These are phyloP conservation scores for Pentalonia nigronervosa DNA, from an alignment of 1,140 invertebrate species.

Conservation along the genomic window DNA sequence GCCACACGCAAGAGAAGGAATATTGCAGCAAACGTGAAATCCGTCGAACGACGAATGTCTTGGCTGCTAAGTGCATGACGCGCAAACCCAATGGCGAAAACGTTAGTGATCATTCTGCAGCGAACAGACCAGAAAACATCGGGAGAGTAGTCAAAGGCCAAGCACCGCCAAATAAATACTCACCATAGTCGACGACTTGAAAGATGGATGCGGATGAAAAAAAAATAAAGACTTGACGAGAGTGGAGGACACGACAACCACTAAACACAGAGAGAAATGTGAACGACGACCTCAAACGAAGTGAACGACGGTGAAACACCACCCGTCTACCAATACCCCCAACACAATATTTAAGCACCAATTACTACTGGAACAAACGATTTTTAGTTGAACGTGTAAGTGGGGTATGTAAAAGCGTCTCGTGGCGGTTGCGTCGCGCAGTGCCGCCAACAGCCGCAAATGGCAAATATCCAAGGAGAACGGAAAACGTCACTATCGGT, in stretches of 20 bases:
- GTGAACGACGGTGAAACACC: neutral
- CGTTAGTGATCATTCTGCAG: rapidly evolving
- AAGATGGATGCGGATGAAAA: neutral
- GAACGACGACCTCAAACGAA: neutral
- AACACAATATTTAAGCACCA: too few relatives aligned
- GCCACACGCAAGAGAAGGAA: rapidly evolving
- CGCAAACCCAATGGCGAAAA: neutral
- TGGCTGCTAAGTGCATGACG: neutral
- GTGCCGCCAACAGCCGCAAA: neutral
- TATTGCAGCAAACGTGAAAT: neutral
- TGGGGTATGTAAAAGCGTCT: neutral
- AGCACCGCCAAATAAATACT: neutral
- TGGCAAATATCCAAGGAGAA: neutral
- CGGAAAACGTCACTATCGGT: neutral
- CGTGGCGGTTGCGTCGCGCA: neutral
- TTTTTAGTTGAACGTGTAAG: neutral
- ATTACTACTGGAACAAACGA: neutral
- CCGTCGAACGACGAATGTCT: neutral
- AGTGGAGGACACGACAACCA: neutral
- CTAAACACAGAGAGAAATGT: rapidly evolving
- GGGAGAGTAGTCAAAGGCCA: rapidly evolving
- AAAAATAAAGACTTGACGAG: neutral
- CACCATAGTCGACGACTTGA: neutral
- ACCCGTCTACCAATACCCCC: neutral
- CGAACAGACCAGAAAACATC: neutral